These are phyloP conservation scores for Clanis bilineata DNA, from an alignment of 2,888 invertebrate species.

Conservation along the genomic window DNA sequence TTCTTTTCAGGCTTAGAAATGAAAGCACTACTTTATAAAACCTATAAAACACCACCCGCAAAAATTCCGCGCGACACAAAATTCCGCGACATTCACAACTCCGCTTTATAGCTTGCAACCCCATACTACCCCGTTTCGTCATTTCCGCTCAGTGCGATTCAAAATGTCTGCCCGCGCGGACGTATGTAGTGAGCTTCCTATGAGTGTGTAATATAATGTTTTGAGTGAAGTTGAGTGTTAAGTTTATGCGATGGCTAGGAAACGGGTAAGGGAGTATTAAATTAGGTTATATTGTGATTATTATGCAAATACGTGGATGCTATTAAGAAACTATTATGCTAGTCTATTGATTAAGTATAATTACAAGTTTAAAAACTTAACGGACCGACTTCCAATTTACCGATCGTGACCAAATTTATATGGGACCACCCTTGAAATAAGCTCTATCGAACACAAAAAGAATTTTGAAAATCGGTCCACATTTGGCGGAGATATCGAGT, in stretches of 20 bases:
- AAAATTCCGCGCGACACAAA: not conserved
- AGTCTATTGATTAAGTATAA: no score
- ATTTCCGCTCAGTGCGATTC: slow-evolving; percentile 21
- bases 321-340: no score
- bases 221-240: not conserved
- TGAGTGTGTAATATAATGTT: not conserved
- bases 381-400: no score
- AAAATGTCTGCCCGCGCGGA: slow-evolving; percentile 22
- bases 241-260: slow-evolving; percentile 66
- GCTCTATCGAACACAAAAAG: no score
- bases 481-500: no score
- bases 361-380: no score
- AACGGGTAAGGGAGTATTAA: slow-evolving; percentile 77
- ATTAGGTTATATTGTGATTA: not conserved
- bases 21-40: not conserved
- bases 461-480: no score
- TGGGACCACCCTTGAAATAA: no score
- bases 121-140: slow-evolving; percentile 18
- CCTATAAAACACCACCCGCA: not conserved
- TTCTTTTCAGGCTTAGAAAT: not conserved
- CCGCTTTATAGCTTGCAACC: slow-evolving; percentile 11
- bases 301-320: no score
- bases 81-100: not conserved
- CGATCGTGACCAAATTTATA: no score
- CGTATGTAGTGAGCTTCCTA: not conserved